Conservation (phyloP, 2,797 vertebrate species). For the Pangasius mekongensis region DNA sequence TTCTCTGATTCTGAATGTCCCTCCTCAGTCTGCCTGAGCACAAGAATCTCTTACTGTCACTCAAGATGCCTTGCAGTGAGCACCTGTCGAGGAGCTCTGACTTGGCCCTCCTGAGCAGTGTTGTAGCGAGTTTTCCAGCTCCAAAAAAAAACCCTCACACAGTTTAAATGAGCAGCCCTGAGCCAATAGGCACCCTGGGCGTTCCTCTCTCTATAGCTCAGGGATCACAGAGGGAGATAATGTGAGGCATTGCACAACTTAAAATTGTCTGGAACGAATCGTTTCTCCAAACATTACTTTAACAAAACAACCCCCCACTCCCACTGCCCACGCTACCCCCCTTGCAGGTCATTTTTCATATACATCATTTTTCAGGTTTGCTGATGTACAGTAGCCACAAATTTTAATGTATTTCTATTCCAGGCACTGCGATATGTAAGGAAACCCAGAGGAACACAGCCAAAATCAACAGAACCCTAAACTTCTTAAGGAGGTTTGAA, state of each 20-base stretch:
- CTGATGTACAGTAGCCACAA: conserved; percentile 37
- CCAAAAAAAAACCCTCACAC: conserved; percentile 49
- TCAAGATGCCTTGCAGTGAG: conserved; percentile 57
- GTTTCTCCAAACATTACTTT: conserved; percentile 43
- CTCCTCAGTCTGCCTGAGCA: conserved; percentile 32
- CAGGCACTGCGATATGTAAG: conserved; percentile 52
- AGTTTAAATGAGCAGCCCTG: conserved; percentile 74
- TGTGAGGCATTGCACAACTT: conserved; percentile 61
- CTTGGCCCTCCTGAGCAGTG: conserved; percentile 54
- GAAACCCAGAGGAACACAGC: conserved; percentile 35
- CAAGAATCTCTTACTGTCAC: conserved; percentile 50
- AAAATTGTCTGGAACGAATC: conserved; percentile 58
- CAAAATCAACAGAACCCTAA: conserved; percentile 60
- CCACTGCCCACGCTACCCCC: neutral
- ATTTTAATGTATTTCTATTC: conserved; percentile 59
- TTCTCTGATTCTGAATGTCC: conserved; percentile 54
- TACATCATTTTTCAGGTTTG: neutral
- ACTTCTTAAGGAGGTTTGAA: conserved; percentile 15
- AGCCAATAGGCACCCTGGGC: conserved; percentile 76
- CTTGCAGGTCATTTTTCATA: neutral
- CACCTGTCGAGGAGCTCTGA: conserved; percentile 75
- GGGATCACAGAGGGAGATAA: conserved; percentile 60
- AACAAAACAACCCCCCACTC: neutral
- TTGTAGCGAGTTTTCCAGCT: conserved; percentile 41
- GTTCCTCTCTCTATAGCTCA: conserved; percentile 68